These are phyloP conservation scores for Pseudopleuronectes americanus DNA, from an alignment of 2,797 vertebrate species.

Conservation along the genomic window DNA sequence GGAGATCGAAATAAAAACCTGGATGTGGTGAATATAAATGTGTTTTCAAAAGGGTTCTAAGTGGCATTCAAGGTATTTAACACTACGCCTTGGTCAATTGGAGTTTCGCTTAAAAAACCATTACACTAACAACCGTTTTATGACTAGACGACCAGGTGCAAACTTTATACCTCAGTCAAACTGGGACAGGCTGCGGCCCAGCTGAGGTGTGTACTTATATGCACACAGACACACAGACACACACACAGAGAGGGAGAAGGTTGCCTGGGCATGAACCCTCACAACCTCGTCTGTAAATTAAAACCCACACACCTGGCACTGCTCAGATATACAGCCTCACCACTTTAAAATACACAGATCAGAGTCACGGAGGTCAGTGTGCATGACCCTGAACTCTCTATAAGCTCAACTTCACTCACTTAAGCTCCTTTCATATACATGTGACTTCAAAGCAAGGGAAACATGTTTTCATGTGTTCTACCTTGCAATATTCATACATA, in stretches of 20 bases:
- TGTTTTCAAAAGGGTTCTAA: too few species aligned
- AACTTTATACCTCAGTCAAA: constrained; percentile 16
- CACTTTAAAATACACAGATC: constrained; percentile 48
- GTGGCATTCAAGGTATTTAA: too few species aligned
- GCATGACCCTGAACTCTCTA: constrained; percentile 6
- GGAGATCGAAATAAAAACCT: too few species aligned
- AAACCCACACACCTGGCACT: constrained; percentile 59
- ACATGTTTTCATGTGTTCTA: constrained; percentile 14
- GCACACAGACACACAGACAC: too few species aligned
- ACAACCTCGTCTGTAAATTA: constrained; percentile 54
- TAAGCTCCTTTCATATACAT: constrained; percentile 17
- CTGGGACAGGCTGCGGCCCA: too few species aligned
- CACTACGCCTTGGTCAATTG: constrained; percentile 16
- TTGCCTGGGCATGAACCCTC: constrained; percentile 36
- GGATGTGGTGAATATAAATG: too few species aligned
- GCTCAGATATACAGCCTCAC: constrained; percentile 47
- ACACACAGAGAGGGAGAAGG: too few species aligned
- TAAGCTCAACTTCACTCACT: constrained; percentile 22
- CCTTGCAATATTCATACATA: constrained; percentile 9
- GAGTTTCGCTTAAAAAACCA: constrained; percentile 64
- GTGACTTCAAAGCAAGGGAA: constrained; percentile 42
- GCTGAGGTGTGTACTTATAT: too few species aligned
- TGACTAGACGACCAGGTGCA: constrained; percentile 65
- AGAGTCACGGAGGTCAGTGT: constrained; percentile 24
- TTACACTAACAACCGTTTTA: constrained; percentile 65